Evolutionary conservation across 1,140 invertebrate genomes (phyloP).

Genomic region (Meloidogyne hapla): DNA sequence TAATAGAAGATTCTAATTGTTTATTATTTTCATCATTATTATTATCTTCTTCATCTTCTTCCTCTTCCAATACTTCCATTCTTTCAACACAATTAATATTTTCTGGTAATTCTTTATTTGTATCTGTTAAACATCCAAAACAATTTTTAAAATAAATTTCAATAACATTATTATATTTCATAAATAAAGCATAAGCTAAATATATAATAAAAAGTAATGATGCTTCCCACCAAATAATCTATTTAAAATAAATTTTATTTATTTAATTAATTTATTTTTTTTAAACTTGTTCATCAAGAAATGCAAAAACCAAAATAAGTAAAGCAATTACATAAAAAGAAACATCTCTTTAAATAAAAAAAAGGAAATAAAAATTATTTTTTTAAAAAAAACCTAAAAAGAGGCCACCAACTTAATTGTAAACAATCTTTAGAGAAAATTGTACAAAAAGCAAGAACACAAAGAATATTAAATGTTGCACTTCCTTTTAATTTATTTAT

Average conservation of each 20-base stretch:
- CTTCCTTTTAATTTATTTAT: constrained; percentile 66
- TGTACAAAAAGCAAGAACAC: constrained; percentile 61
- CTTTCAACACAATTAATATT: neutral
- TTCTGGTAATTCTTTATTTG: neutral
- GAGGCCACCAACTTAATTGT: constrained; percentile 75
- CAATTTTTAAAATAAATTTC: neutral
- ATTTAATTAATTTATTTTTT: neutral
- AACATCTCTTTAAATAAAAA: constrained; percentile 65
- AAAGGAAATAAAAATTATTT: neutral
- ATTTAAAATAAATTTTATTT: neutral
- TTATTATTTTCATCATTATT: neutral
- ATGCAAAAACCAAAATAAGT: constrained; percentile 65
- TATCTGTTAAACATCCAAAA: neutral
- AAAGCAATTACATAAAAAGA: constrained; percentile 65
- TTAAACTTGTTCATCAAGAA: constrained; percentile 59
- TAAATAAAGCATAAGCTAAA: constrained; percentile 51
- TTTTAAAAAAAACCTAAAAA: constrained; percentile 27
- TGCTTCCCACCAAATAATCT: constrained; percentile 65
- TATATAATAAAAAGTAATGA: constrained; percentile 54
- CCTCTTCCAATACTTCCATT: constrained; percentile 2
- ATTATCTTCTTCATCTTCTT: neutral
- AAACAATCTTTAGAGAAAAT: constrained; percentile 85
- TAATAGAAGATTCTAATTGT: too few relatives aligned
- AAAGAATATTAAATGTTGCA: constrained; percentile 63
- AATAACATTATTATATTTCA: constrained; percentile 55